Evolutionary conservation across 23 tunicate genomes (phyloP).

Genomic region (Oikopleura albicans): DNA sequence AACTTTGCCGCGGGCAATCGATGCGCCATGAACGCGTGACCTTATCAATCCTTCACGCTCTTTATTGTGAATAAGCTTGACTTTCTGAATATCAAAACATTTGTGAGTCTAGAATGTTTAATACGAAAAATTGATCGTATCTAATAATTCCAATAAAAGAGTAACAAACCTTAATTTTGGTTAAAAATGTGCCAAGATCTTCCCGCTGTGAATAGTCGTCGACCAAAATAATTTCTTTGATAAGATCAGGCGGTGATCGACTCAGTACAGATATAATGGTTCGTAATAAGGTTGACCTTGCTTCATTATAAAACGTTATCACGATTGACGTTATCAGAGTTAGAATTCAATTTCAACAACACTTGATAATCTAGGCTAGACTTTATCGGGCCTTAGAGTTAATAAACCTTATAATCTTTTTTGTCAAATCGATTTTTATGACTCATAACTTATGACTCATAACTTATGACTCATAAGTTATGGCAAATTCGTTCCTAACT

Average conservation of each 20-base stretch:
- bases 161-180: background rate
- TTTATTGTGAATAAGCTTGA: slow-evolving; percentile 42
- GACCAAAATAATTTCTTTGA: slow-evolving; percentile 66
- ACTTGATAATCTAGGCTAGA: too few relatives aligned
- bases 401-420: too few relatives aligned
- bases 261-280: slow-evolving; percentile 48
- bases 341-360: too few relatives aligned
- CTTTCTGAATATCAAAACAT: too few relatives aligned
- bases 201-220: slow-evolving; percentile 69
- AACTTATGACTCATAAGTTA: too few relatives aligned
- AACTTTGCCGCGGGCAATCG: slow-evolving; percentile 60
- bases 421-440: too few relatives aligned
- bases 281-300: slow-evolving; percentile 59
- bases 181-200: slow-evolving; percentile 8
- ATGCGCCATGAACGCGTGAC: slow-evolving; percentile 74
- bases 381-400: too few relatives aligned
- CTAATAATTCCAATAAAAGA: too few relatives aligned
- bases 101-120: too few relatives aligned
- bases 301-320: slow-evolving; percentile 79
- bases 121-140: too few relatives aligned
- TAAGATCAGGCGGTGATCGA: slow-evolving; percentile 41
- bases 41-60: slow-evolving; percentile 84
- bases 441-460: too few relatives aligned
- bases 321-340: slow-evolving; percentile 76
- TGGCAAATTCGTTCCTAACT: too few relatives aligned